phyloP scores from a whole-genome alignment of 1,140 invertebrate genomes.

The Drosophila chauvacae region DNA sequence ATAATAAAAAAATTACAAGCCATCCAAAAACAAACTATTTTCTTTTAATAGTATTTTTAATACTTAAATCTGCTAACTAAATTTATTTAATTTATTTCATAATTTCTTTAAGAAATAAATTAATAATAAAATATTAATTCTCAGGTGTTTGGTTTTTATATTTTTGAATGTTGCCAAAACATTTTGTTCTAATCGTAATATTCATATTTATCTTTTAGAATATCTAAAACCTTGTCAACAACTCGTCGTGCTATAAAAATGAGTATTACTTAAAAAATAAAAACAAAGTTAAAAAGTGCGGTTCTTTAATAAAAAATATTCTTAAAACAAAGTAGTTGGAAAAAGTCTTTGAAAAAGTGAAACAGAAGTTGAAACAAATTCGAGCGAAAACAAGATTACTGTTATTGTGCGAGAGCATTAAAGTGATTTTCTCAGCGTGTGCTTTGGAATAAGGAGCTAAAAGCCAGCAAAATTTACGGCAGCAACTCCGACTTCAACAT shows the following conservation, averaged over 20 bases:
- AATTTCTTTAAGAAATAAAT: too few species aligned
- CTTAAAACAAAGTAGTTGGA: constrained; percentile 15
- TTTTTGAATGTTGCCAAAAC: neutral
- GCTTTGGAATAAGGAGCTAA: constrained; percentile 53
- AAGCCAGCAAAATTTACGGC: constrained; percentile 74
- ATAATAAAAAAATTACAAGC: neutral
- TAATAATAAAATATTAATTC: too few species aligned
- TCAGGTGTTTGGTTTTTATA: too few species aligned
- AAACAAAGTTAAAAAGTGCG: constrained; percentile 24
- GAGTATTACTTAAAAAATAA: constrained; percentile 47
- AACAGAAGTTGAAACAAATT: constrained; percentile 23
- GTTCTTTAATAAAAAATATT: constrained; percentile 23
- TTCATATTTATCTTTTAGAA: constrained; percentile 27
- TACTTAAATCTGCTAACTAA: neutral
- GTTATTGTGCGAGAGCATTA: constrained; percentile 12
- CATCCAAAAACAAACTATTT: too few species aligned
- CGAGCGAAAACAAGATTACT: constrained; percentile 24
- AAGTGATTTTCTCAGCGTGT: constrained; percentile 42
- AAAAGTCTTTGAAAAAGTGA: constrained; percentile 26
- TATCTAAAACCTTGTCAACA: constrained; percentile 31
- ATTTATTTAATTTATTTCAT: too few species aligned
- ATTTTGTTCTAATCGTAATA: constrained; percentile 1
- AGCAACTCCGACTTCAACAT: constrained; percentile 55
- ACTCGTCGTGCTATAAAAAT: constrained; percentile 45
- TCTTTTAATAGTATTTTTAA: too few species aligned